Base-by-base conservation (phyloP, 2,797 vertebrate species). In the Gobio occitaniae region DNA sequence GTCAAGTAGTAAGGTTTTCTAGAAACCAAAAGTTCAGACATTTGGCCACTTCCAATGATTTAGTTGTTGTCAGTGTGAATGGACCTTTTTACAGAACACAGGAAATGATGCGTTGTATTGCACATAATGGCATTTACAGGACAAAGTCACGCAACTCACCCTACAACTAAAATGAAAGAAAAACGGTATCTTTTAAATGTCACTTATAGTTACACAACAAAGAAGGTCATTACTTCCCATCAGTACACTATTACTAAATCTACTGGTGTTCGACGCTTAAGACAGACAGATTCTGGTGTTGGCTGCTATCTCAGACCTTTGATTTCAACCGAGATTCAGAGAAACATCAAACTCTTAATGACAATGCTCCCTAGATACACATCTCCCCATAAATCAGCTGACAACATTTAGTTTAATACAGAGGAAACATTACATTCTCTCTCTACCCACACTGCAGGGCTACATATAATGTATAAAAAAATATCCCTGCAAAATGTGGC, bases 301-400 rank as follows among this genome's bases (percentile, higher is more conserved):
- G 69, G 63, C 48, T 1, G 36, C 71, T 41, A 83, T 83, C 47
- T 66, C 59, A 41, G 48, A 54, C 21, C 7, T 77, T 56, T 77
- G 48, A 68, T 84, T 76, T 84, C 21, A 7, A 11, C 82, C 41
- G 59, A 83, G 71, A 83, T 75, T 65, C 36, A 84, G n/a, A 44
- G 82, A 76, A 56, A 47, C 47, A 77, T 76, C 36, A 54, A 47
- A 66, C 29, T 38, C 47, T 66, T 85, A 61, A 80, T 50, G 52
- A 65, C 25, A 54, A 85, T 38, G 52, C 59, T 74, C 68, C 16
- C 41, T 63, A 48, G 44, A 75, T 54, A 84, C 36, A 71, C 16
- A 84, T 78, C 50, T 61, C 50, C 63, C 5, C 6, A 70, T 68
- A 78, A 78, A 78, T 84, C 75, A 78, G 83, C 65, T 70, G 75